These are phyloP conservation scores for Heliconius hortense DNA, from an alignment of 2,888 invertebrate species.

Conservation along the genomic window DNA sequence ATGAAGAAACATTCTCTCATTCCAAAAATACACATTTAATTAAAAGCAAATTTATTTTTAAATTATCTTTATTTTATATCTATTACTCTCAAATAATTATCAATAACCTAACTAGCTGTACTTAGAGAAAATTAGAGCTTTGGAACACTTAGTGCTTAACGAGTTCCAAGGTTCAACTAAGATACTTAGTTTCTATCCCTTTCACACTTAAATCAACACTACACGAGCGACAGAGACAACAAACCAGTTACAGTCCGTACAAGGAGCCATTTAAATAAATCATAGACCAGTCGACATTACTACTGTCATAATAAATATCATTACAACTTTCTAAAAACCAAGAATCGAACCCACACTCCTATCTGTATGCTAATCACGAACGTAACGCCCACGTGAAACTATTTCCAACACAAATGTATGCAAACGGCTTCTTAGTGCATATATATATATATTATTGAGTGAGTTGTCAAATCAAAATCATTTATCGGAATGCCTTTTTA, in stretches of 20 bases:
- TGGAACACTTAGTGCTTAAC: slow-evolving; percentile 33
- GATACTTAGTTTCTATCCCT: slow-evolving; percentile 21
- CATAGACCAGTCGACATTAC: slow-evolving; percentile 46
- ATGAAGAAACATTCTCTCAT: too few relatives aligned
- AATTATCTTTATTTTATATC: neutral
- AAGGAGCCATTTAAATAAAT: slow-evolving; percentile 48
- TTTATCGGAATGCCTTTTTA: slow-evolving; percentile 41
- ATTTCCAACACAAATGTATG: slow-evolving; percentile 50
- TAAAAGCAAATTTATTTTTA: neutral
- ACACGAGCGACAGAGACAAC: slow-evolving; percentile 32
- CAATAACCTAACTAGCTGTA: slow-evolving; percentile 29
- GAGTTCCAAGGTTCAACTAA: slow-evolving; percentile 29
- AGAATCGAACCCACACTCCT: slow-evolving; percentile 50
- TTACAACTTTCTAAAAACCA: slow-evolving; percentile 54
- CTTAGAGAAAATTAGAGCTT: slow-evolving; percentile 31
- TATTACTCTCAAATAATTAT: slow-evolving; percentile 21
- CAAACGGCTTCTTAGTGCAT: slow-evolving; percentile 48
- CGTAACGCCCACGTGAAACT: slow-evolving; percentile 46
- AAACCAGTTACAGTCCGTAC: slow-evolving; percentile 38
- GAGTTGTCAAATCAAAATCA: slow-evolving; percentile 49
- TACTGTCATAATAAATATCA: slow-evolving; percentile 52
- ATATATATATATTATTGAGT: slow-evolving; percentile 51
- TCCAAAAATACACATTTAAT: neutral
- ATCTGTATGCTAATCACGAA: slow-evolving; percentile 53
- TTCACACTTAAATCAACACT: neutral